Percentiles rank a stretch among this genome's conserved stretches.
Evolutionary conservation across 1,140 invertebrate genomes (phyloP).

Genomic region (Macrostomum lignano): DNA sequence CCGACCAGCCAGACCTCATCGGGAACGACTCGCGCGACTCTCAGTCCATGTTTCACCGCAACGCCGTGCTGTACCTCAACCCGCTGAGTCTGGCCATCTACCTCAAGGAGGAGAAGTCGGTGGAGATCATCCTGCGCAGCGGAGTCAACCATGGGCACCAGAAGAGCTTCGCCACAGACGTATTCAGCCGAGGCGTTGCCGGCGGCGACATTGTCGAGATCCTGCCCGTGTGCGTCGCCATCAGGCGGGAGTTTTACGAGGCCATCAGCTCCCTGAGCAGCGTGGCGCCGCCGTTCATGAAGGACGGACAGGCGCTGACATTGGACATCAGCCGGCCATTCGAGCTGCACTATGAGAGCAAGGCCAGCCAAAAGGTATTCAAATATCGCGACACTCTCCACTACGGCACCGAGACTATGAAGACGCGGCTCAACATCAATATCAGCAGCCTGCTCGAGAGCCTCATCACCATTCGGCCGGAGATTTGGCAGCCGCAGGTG

Average conservation of each 20-base stretch:
- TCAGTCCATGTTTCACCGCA: not conserved
- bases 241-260: conserved; percentile 1
- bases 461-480: not conserved
- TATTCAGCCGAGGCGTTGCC: not conserved
- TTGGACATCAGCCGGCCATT: not conserved
- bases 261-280: not conserved
- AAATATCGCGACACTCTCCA: not conserved
- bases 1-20: conserved; percentile 1
- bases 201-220: conserved; percentile 1
- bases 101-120: conserved; percentile 1
- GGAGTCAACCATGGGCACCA: not conserved
- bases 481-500: not conserved
- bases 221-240: not conserved
- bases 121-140: not conserved
- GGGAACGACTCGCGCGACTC: not conserved
- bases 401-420: conserved; percentile 1
- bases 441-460: not conserved
- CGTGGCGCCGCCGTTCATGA: not conserved
- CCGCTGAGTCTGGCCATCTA: conserved; percentile 1
- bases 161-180: not conserved
- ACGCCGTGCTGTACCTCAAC: not conserved
- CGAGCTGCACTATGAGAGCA: conserved; percentile 1
- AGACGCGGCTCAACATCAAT: not conserved
- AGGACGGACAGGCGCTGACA: too few relatives aligned
- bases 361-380: not conserved